A percentile compares a stretch with the other conserved stretches of the same genome.
Conservation (phyloP, 2,113 vertebrate genomes). For the Salvator merianae region DNA sequence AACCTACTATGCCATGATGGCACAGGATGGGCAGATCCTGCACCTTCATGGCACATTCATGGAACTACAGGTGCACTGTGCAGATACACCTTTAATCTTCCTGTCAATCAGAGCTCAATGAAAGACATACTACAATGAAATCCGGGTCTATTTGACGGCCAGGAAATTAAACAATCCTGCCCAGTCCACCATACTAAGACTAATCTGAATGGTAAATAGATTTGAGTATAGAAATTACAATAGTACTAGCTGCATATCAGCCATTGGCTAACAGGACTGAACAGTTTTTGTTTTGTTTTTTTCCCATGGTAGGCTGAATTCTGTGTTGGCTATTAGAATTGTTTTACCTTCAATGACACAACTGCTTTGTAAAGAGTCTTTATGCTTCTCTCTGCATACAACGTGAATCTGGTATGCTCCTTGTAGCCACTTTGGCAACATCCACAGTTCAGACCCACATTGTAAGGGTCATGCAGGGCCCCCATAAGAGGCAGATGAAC, state of each 20-base stretch:
- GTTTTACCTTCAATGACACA: not conserved
- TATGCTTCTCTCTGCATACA: not conserved
- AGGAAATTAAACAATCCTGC: not conserved
- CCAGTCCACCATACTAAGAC: not conserved
- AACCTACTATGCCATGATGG: too few relatives aligned
- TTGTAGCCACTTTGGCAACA: not conserved
- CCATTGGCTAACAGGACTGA: not conserved
- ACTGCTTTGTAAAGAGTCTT: not conserved
- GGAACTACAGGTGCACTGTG: too few relatives aligned
- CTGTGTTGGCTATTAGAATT: not conserved
- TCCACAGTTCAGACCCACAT: not conserved
- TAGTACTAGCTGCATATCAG: not conserved
- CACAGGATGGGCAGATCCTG: too few relatives aligned
- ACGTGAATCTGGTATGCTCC: not conserved
- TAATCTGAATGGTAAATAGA: not conserved
- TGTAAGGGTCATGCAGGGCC: not conserved
- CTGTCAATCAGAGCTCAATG: too few relatives aligned
- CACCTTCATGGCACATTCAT: too few relatives aligned
- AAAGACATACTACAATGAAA: not conserved
- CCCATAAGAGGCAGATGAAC: slow-evolving; percentile 3
- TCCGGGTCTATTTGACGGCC: not conserved
- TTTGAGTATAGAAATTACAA: not conserved
- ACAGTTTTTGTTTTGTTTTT: too few relatives aligned
- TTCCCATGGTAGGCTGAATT: not conserved
- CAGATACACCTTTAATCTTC: too few relatives aligned